These are phyloP conservation scores for Clanis bilineata DNA, from an alignment of 2,888 invertebrate species.

Conservation along the genomic window DNA sequence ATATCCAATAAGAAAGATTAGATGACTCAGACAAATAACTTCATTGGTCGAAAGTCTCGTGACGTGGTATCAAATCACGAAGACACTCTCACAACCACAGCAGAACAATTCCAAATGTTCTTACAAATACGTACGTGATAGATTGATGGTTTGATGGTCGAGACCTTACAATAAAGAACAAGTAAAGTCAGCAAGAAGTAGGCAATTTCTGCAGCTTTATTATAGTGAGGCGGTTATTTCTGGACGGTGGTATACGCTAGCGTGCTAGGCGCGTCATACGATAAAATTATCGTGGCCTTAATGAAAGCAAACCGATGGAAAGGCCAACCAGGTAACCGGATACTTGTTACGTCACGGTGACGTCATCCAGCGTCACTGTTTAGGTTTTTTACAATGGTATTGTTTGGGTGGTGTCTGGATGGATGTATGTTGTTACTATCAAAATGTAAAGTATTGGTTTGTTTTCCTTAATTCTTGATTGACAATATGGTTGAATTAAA, in stretches of 20 bases:
- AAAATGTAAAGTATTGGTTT: background rate
- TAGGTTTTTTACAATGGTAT: slow-evolving; percentile 6
- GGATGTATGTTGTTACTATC: background rate
- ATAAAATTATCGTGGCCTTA: slow-evolving; percentile 79
- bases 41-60: no score
- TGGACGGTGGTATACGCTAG: slow-evolving; percentile 53
- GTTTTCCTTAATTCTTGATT: no score
- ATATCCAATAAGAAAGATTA: no score
- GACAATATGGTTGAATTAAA: background rate
- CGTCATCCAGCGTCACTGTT: slow-evolving; percentile 16
- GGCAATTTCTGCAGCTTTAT: slow-evolving; percentile 45
- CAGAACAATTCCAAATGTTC: no score
- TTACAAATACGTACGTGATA: background rate
- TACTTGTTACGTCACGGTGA: slow-evolving; percentile 37
- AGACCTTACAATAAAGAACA: slow-evolving; percentile 10
- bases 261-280: slow-evolving; percentile 60
- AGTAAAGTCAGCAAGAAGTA: slow-evolving; percentile 30
- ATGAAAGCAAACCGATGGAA: slow-evolving; percentile 60
- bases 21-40: no score
- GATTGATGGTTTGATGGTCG: background rate
- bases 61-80: no score
- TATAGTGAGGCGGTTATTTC: slow-evolving; percentile 59
- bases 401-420: background rate
- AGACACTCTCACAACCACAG: no score
- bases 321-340: slow-evolving; percentile 74